Evolutionary conservation across 2,797 vertebrate species (phyloP).

Genomic region (Anolis apletophallus): DNA sequence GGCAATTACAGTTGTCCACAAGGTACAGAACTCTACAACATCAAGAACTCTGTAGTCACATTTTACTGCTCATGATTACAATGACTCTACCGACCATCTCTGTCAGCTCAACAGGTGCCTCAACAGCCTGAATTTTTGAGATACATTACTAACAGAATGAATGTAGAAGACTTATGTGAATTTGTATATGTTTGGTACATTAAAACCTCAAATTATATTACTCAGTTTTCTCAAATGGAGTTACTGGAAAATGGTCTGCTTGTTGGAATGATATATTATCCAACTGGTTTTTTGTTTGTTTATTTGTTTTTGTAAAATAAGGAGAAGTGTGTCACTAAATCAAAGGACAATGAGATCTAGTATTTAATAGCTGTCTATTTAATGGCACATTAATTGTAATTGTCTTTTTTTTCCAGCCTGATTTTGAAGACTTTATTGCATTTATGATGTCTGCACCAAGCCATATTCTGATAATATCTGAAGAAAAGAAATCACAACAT

Average conservation of each 20-base stretch:
- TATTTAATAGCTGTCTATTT: neutral
- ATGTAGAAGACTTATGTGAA: neutral
- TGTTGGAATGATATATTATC: neutral
- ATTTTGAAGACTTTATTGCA: slow-evolving; percentile 76
- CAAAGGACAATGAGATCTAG: neutral
- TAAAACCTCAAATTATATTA: neutral
- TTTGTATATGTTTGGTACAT: neutral
- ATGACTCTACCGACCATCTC: too few species aligned
- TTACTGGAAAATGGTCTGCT: neutral
- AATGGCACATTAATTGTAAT: neutral
- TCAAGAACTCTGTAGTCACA: too few species aligned
- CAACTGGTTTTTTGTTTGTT: neutral
- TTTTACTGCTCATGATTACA: too few species aligned
- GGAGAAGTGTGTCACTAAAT: neutral
- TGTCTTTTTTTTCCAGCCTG: slow-evolving; percentile 68
- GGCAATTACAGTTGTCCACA: too few species aligned
- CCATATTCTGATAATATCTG: slow-evolving; percentile 68
- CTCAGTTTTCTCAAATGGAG: neutral
- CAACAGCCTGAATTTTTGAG: too few species aligned
- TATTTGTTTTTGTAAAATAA: neutral
- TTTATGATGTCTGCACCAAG: slow-evolving; percentile 73
- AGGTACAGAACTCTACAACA: too few species aligned
- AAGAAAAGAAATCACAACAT: slow-evolving; percentile 30
- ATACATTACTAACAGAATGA: neutral
- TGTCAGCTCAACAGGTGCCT: too few species aligned